Evolutionary conservation across 92 coral and sea anemone species (phyloP), one percentile per base, ranked within the genome.

Genomic region (Virgularia gustaviana): DNA sequence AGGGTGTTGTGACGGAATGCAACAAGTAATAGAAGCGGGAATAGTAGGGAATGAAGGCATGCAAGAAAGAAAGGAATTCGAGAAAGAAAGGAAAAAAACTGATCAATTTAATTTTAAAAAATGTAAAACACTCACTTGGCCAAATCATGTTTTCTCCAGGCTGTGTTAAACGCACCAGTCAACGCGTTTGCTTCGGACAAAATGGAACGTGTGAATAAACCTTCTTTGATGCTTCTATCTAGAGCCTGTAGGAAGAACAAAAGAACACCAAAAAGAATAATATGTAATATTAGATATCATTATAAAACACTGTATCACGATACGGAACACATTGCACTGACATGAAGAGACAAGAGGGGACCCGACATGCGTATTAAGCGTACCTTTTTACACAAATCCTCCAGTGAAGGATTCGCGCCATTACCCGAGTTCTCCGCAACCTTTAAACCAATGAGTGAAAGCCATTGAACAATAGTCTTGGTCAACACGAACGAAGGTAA

Each of bases 61-160:
- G 29, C 65, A 8, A 57, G 33, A 57, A 16, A 34, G 41, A 35
- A 25, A 25, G 4, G 43, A 9, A 7, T 51, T 51, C 2, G 22
- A 0, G 25, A 51, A 51, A 5, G 2, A 0, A 51, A 20, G 57
- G 10, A 2, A 11, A 20, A n/a, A 51, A 15, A 2, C 22, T 51
- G 22, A 59, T 23, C 23, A 6, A 37, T n/a, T 66, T 44, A 37
- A 32, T 10, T 22, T 33, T 8, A 25, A 34, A 41, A 19, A 15
- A 7, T 15, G 53, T 12, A 37, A 37, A 34, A 4, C 58, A 15
- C 18, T 72, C 57, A 91, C 98, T 88, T 87, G 49, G 98, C 98
- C 75, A 92, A 87, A 71, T 92, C 98, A 34, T 92, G 94, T 72
- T 92, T 92, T 62, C 96, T 86, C 98, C 98, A 92, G 0, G 96